Evolutionary conservation across 2,113 vertebrate species (phyloP).

Genomic region (Dicaeum eximium): DNA sequence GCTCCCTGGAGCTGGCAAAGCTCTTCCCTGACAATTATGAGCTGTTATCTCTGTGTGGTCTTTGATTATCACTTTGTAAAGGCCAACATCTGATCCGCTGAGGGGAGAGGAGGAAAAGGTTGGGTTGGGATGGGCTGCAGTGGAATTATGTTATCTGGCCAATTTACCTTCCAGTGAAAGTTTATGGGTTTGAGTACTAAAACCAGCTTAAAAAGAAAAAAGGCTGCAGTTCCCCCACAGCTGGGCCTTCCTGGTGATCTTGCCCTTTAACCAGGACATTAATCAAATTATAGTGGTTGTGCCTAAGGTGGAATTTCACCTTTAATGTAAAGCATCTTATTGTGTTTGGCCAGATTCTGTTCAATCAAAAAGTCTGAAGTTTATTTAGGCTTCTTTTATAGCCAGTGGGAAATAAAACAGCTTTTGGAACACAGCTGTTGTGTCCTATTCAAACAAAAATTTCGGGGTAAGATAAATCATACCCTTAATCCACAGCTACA

Average conservation of each 20-base stretch:
- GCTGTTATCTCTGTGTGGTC: constrained; percentile 28
- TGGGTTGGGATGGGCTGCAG: not conserved
- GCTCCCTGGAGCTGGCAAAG: not conserved
- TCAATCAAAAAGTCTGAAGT: not conserved
- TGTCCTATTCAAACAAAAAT: not conserved
- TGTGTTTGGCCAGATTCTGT: not conserved
- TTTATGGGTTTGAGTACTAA: not conserved
- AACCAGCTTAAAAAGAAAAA: not conserved
- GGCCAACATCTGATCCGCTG: not conserved
- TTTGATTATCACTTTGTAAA: not conserved
- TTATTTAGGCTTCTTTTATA: not conserved
- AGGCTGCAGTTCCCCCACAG: not conserved
- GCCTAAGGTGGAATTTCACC: not conserved
- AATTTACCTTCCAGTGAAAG: not conserved
- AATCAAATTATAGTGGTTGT: not conserved
- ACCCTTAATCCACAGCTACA: not conserved
- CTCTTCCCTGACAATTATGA: not conserved
- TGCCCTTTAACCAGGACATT: not conserved
- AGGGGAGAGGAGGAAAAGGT: not conserved
- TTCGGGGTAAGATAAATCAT: not conserved
- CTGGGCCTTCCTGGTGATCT: not conserved
- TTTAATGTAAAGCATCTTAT: not conserved
- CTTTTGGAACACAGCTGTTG: not conserved
- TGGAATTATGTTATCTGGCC: not conserved
- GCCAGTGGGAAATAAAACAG: not conserved